Conservation (phyloP, 1,140 invertebrate species). For the Drosophila ananassae region DNA sequence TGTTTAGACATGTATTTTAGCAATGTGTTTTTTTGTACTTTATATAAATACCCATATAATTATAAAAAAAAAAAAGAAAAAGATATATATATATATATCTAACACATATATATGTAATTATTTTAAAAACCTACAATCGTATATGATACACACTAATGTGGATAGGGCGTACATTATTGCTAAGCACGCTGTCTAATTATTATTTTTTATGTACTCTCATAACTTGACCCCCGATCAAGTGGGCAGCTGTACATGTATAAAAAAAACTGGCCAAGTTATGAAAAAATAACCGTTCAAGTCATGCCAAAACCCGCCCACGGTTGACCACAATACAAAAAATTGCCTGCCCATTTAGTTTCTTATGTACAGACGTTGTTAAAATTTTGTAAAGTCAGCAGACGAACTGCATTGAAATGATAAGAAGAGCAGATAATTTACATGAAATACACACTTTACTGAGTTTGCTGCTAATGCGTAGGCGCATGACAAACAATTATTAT, state of each 20-base stretch:
- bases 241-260: slow-evolving; percentile 45
- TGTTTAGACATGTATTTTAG: slow-evolving; percentile 67
- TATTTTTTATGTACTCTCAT: slow-evolving; percentile 59
- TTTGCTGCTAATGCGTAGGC: slow-evolving; percentile 74
- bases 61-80: background rate
- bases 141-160: slow-evolving; percentile 58
- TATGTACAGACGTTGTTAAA: slow-evolving; percentile 76
- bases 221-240: slow-evolving; percentile 42
- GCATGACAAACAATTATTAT: slow-evolving; percentile 79
- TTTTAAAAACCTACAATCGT: slow-evolving; percentile 52
- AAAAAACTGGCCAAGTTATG: slow-evolving; percentile 64
- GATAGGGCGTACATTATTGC: slow-evolving; percentile 54
- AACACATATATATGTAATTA: slow-evolving; percentile 38
- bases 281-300: slow-evolving; percentile 43
- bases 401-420: slow-evolving; percentile 38
- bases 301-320: slow-evolving; percentile 45
- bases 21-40: slow-evolving; percentile 68
- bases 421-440: slow-evolving; percentile 58
- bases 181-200: slow-evolving; percentile 58
- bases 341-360: slow-evolving; percentile 64
- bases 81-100: slow-evolving; percentile 39
- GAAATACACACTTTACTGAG: slow-evolving; percentile 68
- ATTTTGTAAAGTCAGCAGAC: slow-evolving; percentile 65
- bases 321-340: slow-evolving; percentile 51
- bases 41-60: slow-evolving; percentile 50